These are phyloP conservation scores for Frankliniella intonsa DNA, from an alignment of 2,888 invertebrate genomes.

Conservation along the genomic window DNA sequence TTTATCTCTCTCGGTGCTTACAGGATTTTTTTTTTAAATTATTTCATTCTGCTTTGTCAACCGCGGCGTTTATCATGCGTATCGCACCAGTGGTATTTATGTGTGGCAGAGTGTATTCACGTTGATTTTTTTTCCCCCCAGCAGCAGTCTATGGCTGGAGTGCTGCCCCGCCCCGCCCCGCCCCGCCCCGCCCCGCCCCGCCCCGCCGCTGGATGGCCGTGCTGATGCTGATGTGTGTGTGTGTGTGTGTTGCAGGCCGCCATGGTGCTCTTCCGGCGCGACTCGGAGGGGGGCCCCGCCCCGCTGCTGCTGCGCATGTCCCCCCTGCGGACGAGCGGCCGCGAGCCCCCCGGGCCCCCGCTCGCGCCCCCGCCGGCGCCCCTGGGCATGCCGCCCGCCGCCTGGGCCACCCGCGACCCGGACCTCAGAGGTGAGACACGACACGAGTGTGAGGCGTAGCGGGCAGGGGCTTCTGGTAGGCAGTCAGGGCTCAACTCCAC, in stretches of 20 bases:
- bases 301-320: neutral
- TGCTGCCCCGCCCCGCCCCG: no score
- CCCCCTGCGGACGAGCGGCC: conserved; percentile 12
- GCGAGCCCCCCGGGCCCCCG: neutral
- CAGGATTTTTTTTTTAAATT: no score
- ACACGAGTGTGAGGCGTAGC: neutral
- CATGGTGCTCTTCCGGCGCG: conserved; percentile 19
- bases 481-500: no score
- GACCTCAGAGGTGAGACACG: conserved; percentile 4
- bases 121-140: no score
- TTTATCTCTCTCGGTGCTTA: no score
- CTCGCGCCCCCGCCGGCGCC: neutral
- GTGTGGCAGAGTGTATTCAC: no score
- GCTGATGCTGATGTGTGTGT: neutral
- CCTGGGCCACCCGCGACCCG: neutral
- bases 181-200: neutral
- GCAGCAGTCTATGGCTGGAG: neutral
- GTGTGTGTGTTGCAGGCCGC: conserved; percentile 1
- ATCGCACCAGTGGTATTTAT: no score
- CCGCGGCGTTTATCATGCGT: no score
- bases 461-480: no score
- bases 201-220: neutral
- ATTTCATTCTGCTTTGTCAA: no score
- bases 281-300: conserved; percentile 7
- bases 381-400: neutral